Percentiles rank a stretch among this genome's conserved stretches.
phyloP scores from a whole-genome alignment of 2,113 vertebrate species.

The Brevimyrus niger region DNA sequence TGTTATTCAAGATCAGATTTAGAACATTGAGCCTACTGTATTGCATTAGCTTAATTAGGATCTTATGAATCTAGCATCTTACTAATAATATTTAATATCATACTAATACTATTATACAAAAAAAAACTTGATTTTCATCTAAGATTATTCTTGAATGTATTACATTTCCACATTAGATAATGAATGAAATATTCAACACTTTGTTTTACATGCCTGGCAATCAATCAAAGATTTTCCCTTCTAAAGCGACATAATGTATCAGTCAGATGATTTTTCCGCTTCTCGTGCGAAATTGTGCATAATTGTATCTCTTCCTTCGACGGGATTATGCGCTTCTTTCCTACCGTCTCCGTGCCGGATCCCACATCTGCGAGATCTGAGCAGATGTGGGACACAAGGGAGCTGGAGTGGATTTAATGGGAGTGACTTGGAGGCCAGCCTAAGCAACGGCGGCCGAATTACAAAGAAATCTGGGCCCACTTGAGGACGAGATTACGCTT shows the following conservation, averaged over 20 bases:
- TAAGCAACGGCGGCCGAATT: constrained; percentile 63
- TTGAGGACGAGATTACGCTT: constrained; percentile 79
- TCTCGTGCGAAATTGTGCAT: constrained; percentile 63
- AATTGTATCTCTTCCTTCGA: constrained; percentile 80
- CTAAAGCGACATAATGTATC: constrained; percentile 66
- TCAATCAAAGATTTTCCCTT: constrained; percentile 33
- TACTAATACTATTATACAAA: not conserved
- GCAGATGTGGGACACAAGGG: constrained; percentile 84
- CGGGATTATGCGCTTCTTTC: constrained; percentile 73
- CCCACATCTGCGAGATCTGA: constrained; percentile 69
- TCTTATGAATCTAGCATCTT: not conserved
- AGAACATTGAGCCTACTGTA: not conserved
- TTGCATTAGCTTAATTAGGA: not conserved
- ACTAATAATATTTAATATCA: not conserved
- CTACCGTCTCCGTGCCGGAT: constrained; percentile 62
- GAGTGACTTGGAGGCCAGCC: constrained; percentile 57
- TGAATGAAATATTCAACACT: constrained; percentile 25
- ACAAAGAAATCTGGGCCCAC: constrained; percentile 67
- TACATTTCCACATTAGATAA: constrained; percentile 22
- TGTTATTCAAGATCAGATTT: not conserved
- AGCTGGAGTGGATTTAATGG: constrained; percentile 56
- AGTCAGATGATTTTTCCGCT: constrained; percentile 74
- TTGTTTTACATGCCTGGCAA: constrained; percentile 41
- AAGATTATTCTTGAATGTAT: not conserved
- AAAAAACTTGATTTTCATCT: not conserved